Base-by-base conservation (phyloP, 1,140 invertebrate species). In the Euura saliciscinereae region DNA sequence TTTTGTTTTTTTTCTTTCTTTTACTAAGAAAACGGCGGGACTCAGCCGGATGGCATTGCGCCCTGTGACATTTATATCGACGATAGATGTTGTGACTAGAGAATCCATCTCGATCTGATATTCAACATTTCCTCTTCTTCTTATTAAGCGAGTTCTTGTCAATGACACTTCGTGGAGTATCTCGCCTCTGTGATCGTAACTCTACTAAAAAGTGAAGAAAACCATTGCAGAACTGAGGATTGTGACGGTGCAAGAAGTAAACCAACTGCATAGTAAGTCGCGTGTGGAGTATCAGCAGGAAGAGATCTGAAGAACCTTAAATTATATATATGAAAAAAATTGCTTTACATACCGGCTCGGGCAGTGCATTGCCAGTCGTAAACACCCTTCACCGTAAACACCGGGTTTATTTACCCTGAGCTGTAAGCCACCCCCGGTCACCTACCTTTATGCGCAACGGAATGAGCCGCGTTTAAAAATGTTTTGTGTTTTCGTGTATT, bases 271-370 rank as follows among this genome's bases (percentile, higher is more conserved):
- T 28, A 28, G 28, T 28, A 28, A 28, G 13, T 59, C 13, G 51
- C 51, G 51, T 59, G 51, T 59, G 13, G 51, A 11, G 51, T 59
- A 59, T 59, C 51, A 59, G 51, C 13, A 6, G 51, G 51, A 59
- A 59, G 13, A 59, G 51, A 59, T 59, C 51, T 59, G 51, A 59
- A 59, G 51, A 59, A n/a, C 51, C 51, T 59, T 59, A 59, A 59
- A 59, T 59, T 59, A 59, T 59, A 59, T 81, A 78, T 78, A 80
- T 76, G 80, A 78, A 79, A 78, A 78, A 76, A 75, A 76, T 69
- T 69, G 5, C 44, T 69, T 69, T 69, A 69, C 68, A 69, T 69
- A 69, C 68, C 44, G 43, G 68, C 7, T 10, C 43, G n/a, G 68
- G 10, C 68, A 59, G 43, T 44, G 68, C 64, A 70, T 43, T 51